Evolutionary conservation across 2,888 invertebrate genomes (phyloP).

Genomic region (Halictus ligatus): DNA sequence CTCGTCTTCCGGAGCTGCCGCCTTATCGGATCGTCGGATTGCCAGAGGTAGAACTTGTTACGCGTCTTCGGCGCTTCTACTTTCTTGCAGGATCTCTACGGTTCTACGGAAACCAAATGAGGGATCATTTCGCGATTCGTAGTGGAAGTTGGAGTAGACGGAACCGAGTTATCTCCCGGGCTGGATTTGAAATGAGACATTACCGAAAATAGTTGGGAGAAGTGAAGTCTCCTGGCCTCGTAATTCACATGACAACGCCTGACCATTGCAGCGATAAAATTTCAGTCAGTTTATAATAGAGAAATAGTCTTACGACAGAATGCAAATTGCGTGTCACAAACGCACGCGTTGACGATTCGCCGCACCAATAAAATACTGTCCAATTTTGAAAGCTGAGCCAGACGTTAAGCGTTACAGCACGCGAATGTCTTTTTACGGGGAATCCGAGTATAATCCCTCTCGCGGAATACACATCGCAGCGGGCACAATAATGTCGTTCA

Average conservation of each 20-base stretch:
- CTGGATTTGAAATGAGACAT: background rate
- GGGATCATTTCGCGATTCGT: background rate
- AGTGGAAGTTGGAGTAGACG: background rate
- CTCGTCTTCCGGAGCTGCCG: background rate
- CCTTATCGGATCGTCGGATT: no score
- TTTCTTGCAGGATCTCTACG: background rate
- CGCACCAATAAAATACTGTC: background rate
- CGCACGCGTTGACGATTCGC: background rate
- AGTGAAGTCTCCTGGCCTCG: background rate
- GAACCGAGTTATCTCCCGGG: background rate
- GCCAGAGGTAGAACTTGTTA: background rate
- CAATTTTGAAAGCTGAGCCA: background rate
- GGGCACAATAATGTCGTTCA: conserved; percentile 25
- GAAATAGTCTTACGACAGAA: background rate
- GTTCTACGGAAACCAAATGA: background rate
- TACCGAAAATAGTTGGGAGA: background rate
- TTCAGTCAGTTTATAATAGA: background rate
- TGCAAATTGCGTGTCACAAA: background rate
- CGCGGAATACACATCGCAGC: background rate
- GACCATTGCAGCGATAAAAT: background rate
- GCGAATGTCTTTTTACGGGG: background rate
- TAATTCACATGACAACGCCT: background rate
- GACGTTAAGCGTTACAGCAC: background rate
- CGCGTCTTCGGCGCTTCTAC: background rate
- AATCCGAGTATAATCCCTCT: background rate